These are phyloP conservation scores for Tachycineta bicolor DNA, from an alignment of 2,113 vertebrate species.

Conservation along the genomic window DNA sequence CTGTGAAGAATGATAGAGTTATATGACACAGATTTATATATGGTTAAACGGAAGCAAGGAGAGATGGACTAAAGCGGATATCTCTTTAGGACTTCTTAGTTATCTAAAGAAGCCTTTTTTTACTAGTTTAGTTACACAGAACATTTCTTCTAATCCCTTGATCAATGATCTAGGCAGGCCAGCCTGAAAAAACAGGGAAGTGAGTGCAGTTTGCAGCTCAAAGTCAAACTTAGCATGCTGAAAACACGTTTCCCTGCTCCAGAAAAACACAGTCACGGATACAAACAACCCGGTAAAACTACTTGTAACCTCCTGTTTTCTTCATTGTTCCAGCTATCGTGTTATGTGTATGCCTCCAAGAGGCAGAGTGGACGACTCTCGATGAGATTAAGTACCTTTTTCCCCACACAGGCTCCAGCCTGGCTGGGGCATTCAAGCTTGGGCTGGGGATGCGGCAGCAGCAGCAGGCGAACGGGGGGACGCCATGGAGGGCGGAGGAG, in stretches of 20 bases:
- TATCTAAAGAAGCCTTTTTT: not conserved
- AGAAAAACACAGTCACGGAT: not conserved
- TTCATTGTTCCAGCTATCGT: accelerated
- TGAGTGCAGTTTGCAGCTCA: not conserved
- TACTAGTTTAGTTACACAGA: not conserved
- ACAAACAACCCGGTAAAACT: not conserved
- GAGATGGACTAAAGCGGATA: not conserved
- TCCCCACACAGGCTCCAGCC: not conserved
- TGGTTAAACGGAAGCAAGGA: not conserved
- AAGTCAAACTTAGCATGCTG: not conserved
- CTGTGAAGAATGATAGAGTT: not conserved
- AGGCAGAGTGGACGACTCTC: not conserved
- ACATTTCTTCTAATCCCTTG: not conserved
- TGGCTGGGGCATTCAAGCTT: not conserved
- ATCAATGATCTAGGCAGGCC: not conserved
- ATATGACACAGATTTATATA: not conserved
- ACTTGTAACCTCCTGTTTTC: not conserved
- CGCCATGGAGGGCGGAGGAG: accelerated
- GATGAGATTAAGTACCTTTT: not conserved
- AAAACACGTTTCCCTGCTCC: not conserved
- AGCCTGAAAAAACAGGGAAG: not conserved
- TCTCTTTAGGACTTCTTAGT: not conserved
- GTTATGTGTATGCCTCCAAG: not conserved
- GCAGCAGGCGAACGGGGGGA: accelerated
- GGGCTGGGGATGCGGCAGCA: not conserved